Conservation (phyloP, 2,113 vertebrate genomes). For the Glaucidium brasilianum region DNA sequence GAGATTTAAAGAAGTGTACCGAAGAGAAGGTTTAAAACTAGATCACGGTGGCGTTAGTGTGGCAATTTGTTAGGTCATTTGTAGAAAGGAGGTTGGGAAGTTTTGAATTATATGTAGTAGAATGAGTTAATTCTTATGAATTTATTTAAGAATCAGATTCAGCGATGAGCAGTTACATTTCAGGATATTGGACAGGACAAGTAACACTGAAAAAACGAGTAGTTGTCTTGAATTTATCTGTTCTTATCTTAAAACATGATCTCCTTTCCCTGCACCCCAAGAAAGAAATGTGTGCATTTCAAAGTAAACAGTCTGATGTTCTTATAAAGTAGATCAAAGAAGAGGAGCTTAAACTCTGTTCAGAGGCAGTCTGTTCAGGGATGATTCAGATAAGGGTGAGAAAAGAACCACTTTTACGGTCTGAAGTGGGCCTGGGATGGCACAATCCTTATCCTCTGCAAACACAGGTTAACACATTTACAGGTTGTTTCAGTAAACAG, state of each 20-base stretch:
- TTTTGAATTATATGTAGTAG: neutral
- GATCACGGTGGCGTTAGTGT: accelerated
- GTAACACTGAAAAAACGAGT: neutral
- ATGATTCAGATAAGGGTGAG: conserved; percentile 52
- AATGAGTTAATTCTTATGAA: neutral
- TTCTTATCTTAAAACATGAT: neutral
- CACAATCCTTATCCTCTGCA: conserved; percentile 31
- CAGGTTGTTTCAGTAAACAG: conserved; percentile 46
- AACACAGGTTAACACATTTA: conserved; percentile 53
- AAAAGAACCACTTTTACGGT: neutral
- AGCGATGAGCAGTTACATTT: neutral
- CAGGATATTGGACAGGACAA: neutral
- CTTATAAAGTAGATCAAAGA: conserved; percentile 67
- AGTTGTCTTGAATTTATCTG: neutral
- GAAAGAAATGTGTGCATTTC: conserved; percentile 48
- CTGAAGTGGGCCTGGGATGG: conserved; percentile 12
- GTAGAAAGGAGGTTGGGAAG: neutral
- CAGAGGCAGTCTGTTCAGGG: conserved; percentile 4
- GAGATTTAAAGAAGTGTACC: neutral
- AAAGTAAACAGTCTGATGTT: conserved; percentile 58
- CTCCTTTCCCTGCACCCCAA: neutral
- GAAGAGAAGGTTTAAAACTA: neutral
- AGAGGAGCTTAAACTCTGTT: conserved; percentile 26
- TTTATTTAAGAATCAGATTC: neutral
- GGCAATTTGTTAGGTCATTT: neutral